phyloP scores from a whole-genome alignment of 2,888 invertebrate genomes.

The Apotomis capreana region DNA sequence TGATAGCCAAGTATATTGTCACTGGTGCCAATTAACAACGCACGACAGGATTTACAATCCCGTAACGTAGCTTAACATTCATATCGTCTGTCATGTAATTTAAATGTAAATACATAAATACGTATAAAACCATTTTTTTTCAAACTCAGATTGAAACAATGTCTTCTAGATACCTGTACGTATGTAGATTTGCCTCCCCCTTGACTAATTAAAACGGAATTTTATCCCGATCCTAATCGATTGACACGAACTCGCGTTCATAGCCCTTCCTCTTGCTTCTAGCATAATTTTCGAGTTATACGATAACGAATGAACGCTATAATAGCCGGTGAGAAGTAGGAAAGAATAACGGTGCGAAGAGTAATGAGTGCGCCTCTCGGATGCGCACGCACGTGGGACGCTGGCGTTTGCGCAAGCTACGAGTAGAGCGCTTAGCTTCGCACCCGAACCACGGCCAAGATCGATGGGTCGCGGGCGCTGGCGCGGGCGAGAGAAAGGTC shows the following conservation, averaged over 20 bases:
- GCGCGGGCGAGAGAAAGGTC: conserved; percentile 25
- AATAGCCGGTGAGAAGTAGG: conserved; percentile 39
- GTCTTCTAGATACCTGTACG: too few relatives aligned
- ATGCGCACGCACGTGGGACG: conserved; percentile 42
- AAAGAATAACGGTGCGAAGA: conserved; percentile 41
- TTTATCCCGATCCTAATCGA: conserved; percentile 27
- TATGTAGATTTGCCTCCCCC: not conserved
- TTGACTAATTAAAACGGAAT: conserved; percentile 24
- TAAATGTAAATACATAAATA: too few relatives aligned
- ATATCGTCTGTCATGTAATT: too few relatives aligned
- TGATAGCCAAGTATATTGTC: not conserved
- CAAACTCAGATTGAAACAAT: too few relatives aligned
- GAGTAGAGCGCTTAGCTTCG: not conserved
- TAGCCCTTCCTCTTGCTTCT: conserved; percentile 21
- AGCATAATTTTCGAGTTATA: conserved; percentile 33
- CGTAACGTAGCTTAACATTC: too few relatives aligned
- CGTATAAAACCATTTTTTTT: too few relatives aligned
- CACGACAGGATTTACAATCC: too few relatives aligned
- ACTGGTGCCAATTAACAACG: not conserved
- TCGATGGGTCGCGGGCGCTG: conserved; percentile 23
- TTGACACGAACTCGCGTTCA: conserved; percentile 16
- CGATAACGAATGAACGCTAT: conserved; percentile 35
- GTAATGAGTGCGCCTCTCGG: conserved; percentile 38
- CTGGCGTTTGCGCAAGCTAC: conserved; percentile 33
- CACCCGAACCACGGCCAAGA: conserved; percentile 39